Conservation (phyloP, 2,888 invertebrate species). For the Pristionchus fissidentatus region DNA sequence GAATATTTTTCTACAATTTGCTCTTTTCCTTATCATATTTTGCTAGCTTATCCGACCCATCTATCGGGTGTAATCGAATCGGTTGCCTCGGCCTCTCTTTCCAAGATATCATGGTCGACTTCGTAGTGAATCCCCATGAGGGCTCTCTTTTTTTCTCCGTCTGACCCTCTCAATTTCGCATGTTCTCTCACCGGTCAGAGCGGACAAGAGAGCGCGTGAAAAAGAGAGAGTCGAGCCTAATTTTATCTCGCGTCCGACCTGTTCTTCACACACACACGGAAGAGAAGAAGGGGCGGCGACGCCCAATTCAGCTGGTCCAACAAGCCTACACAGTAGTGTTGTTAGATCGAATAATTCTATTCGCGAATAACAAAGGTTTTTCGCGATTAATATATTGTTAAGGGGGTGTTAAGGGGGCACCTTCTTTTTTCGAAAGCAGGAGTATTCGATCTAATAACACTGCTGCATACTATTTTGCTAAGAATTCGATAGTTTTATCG, state of each 20-base stretch:
- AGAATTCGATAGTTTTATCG: neutral
- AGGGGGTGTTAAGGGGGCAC: too few relatives aligned
- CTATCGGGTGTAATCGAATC: conserved; percentile 14
- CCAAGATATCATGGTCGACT: conserved; percentile 23
- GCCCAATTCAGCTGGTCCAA: neutral
- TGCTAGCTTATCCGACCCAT: too few relatives aligned
- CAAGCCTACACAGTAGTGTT: too few relatives aligned
- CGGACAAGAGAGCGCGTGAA: neutral
- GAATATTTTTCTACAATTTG: neutral
- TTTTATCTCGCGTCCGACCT: conserved; percentile 9
- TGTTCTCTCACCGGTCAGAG: neutral
- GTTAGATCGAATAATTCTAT: too few relatives aligned
- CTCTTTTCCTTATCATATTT: too few relatives aligned
- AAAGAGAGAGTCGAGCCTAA: neutral
- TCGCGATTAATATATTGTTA: too few relatives aligned
- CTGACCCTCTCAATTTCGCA: neutral
- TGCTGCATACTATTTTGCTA: neutral
- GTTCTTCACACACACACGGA: conserved; percentile 21
- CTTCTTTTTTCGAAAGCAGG: too few relatives aligned
- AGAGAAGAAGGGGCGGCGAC: neutral
- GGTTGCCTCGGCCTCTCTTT: neutral
- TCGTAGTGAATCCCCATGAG: conserved; percentile 7
- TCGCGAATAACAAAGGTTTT: too few relatives aligned
- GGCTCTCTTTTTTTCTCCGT: neutral
- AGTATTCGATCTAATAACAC: neutral